These are phyloP conservation scores for Eulemur rubriventer DNA, from an alignment of 2,797 vertebrate genomes.

Conservation along the genomic window DNA sequence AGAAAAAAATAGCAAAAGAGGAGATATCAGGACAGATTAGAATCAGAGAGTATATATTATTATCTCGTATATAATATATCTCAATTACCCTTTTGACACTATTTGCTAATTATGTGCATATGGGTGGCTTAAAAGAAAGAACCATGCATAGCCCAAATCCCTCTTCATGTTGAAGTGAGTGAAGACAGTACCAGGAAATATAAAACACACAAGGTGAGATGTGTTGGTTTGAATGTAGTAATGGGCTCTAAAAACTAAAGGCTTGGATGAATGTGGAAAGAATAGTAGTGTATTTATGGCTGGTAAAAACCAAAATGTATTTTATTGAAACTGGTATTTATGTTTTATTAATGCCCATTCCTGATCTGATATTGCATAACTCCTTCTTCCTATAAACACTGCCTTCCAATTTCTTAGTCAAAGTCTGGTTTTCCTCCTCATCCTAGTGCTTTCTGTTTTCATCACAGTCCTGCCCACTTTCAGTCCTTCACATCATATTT, in stretches of 20 bases:
- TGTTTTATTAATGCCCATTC: conserved; percentile 9
- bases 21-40: conserved; percentile 17
- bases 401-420: neutral
- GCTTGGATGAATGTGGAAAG: neutral
- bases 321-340: neutral
- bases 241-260: neutral
- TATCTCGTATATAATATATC: neutral
- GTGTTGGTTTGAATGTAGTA: neutral
- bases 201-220: neutral
- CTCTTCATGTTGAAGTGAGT: neutral
- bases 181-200: neutral
- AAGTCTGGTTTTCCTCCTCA: neutral
- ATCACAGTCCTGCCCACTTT: neutral
- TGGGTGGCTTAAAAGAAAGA: neutral
- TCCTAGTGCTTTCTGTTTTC: neutral
- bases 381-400: neutral
- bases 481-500: neutral
- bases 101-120: neutral
- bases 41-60: neutral
- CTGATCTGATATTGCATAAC: neutral
- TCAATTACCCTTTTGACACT: neutral
- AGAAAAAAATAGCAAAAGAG: conserved; percentile 24
- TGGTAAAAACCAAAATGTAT: neutral
- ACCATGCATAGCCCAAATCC: neutral
- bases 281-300: neutral